Base-by-base conservation (phyloP, 2,888 invertebrate genomes). In the Drosophila austrosaltans region DNA sequence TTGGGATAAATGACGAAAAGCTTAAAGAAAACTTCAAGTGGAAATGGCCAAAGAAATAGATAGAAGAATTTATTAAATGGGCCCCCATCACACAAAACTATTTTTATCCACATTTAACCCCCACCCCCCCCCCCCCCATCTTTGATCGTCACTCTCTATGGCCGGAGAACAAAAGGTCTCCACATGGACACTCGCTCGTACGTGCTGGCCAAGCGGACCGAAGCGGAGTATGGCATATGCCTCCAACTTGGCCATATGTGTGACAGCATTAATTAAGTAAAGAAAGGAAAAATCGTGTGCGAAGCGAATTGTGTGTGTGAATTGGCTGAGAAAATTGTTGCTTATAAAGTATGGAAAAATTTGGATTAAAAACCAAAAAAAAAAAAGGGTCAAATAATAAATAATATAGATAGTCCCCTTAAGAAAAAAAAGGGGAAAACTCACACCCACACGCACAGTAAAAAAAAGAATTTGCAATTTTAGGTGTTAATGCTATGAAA, bases 21-120 rank as follows among this genome's bases (percentile, higher is more conserved):
- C 69, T 67, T 67, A 42, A 59, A 63, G 72, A 48, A 36, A 60
- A 48, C 40, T 57, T 53, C 56, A n/a, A 48, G 59, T 39, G 42
- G 59, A 39, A 40, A 7, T 44, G 56, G 5, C 66, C 63, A 66
- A 75, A 75, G 66, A 59, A 82, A 82, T 72, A 81, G 86, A 82
- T 87, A 82, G 89, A 89, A 79, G 71, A 85, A 85, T 82, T 78
- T 83, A 83, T 83, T 83, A 83, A 83, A 89, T 87, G 86, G 88
- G 88, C 69, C 74, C 85, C 84, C 85, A 89, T 76, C 83, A 89
- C 82, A 72, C n/a, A 20, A 64, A 58, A 66, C 54, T 66, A 60
- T 60, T 75, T 53, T 54, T 61, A 36, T 8, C 36, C 36, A 36
- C 36, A 8, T 36, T 8, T 36, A 8, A 16, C 16, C 16, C 16